A percentile compares a stretch with the other conserved stretches of the same genome.
phyloP scores from a whole-genome alignment of 1,140 invertebrate species.

The Formica selysi region DNA sequence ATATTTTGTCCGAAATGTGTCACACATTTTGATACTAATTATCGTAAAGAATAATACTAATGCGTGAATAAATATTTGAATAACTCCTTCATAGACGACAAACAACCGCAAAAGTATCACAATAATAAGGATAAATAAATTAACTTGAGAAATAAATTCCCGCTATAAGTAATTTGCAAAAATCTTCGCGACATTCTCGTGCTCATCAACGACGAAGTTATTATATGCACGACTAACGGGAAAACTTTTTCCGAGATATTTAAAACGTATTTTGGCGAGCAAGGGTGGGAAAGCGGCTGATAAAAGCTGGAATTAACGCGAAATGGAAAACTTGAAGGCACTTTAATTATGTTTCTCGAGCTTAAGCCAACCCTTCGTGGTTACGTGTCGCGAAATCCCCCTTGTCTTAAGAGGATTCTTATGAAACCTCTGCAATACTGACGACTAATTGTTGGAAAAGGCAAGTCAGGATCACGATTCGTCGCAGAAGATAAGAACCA shows the following conservation, averaged over 20 bases:
- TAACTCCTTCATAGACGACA: not conserved
- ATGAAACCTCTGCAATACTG: conserved; percentile 47
- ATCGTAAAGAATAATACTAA: conserved; percentile 1
- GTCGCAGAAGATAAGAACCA: conserved; percentile 37
- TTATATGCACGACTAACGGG: conserved; percentile 12
- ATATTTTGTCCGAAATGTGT: not conserved
- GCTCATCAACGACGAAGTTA: conserved; percentile 25
- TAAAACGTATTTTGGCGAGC: conserved; percentile 56
- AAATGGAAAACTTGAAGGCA: conserved; percentile 69
- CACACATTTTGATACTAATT: not conserved
- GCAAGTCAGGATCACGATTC: conserved; percentile 55
- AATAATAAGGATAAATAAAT: conserved; percentile 1
- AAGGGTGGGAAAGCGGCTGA: conserved; percentile 22
- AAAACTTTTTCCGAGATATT: conserved; percentile 58
- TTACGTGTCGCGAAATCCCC: conserved; percentile 59
- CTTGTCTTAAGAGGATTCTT: conserved; percentile 67
- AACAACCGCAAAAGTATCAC: not conserved
- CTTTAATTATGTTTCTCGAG: conserved; percentile 71
- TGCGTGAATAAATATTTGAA: not conserved
- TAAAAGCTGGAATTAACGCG: conserved; percentile 70
- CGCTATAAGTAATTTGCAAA: not conserved
- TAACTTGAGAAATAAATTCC: not conserved
- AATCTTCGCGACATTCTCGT: conserved; percentile 6
- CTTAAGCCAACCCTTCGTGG: conserved; percentile 64
- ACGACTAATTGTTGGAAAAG: conserved; percentile 67